These are phyloP conservation scores for Intellagama lesueurii DNA, from an alignment of 2,797 vertebrate genomes.

Conservation along the genomic window DNA sequence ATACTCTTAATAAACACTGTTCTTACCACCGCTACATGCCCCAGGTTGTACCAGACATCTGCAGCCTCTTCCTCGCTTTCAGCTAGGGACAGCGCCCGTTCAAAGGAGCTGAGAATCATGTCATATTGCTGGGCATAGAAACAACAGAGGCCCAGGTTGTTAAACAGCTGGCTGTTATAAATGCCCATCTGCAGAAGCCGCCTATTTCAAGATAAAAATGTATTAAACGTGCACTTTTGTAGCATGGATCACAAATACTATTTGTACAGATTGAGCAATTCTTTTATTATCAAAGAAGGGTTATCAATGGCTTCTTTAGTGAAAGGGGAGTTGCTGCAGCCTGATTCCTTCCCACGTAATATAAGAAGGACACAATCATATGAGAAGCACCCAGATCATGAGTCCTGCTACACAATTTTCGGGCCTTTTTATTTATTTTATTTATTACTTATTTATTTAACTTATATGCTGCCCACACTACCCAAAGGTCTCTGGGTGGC, in stretches of 20 bases:
- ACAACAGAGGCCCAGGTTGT: slow-evolving; percentile 97
- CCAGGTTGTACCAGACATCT: slow-evolving; percentile 98
- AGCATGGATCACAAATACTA: background rate
- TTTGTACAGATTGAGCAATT: background rate
- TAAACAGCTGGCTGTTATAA: slow-evolving; percentile 97
- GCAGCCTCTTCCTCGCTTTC: slow-evolving; percentile 91
- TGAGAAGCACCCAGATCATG: background rate
- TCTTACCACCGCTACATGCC: slow-evolving; percentile 94
- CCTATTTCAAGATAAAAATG: slow-evolving; percentile 76
- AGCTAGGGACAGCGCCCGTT: slow-evolving; percentile 91
- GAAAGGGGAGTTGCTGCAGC: background rate
- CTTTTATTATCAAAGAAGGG: background rate
- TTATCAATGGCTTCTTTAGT: background rate
- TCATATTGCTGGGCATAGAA: slow-evolving; percentile 99
- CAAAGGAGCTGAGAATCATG: slow-evolving; percentile 95
- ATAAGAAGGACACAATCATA: background rate
- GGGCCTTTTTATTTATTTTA: background rate
- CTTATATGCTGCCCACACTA: no score
- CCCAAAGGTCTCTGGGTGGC: no score
- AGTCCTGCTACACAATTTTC: background rate
- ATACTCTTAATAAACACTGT: slow-evolving; percentile 21
- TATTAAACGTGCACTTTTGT: background rate
- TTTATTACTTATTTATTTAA: no score
- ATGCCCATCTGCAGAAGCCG: slow-evolving; percentile 98
- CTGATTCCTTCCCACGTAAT: background rate